Evolutionary conservation across 2,888 invertebrate species (phyloP).

Genomic region (Cheiracanthium punctorium): DNA sequence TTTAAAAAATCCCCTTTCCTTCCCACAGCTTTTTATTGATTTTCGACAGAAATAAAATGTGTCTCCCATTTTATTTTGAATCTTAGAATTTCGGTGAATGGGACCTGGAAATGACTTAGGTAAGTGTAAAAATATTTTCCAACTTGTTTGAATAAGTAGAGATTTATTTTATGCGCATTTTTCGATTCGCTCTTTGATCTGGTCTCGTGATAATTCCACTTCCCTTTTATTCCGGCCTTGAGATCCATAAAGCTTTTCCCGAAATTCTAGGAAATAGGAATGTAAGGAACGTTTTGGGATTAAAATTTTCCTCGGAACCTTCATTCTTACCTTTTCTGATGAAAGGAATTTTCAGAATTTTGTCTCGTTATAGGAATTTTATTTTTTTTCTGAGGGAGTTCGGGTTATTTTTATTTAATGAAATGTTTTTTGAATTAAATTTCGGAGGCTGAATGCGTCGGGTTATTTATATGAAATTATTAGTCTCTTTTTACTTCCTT

Average conservation of each 20-base stretch:
- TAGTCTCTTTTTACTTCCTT: too few relatives aligned
- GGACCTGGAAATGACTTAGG: background rate
- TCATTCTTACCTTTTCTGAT: background rate
- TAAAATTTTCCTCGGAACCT: background rate
- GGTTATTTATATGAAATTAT: too few relatives aligned
- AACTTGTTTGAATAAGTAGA: slow-evolving; percentile 4
- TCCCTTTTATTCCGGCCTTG: background rate
- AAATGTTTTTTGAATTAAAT: background rate
- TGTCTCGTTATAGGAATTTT: background rate
- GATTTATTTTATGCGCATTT: background rate
- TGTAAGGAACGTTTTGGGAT: background rate
- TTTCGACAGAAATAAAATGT: background rate
- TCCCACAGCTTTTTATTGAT: background rate
- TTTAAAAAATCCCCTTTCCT: too few relatives aligned
- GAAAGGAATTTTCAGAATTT: background rate
- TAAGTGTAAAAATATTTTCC: background rate
- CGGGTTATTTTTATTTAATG: background rate
- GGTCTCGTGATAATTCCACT: background rate
- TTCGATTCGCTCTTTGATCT: slow-evolving; percentile 5
- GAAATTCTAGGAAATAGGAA: background rate
- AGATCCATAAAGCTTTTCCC: background rate
- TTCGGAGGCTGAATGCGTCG: too few relatives aligned
- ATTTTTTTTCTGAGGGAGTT: background rate
- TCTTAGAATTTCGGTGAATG: background rate
- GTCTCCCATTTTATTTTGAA: background rate